Percentiles rank a stretch among this genome's conserved stretches.
These are phyloP conservation scores for Oryzias curvinotus DNA, from an alignment of 2,113 vertebrate species.

Conservation along the genomic window DNA sequence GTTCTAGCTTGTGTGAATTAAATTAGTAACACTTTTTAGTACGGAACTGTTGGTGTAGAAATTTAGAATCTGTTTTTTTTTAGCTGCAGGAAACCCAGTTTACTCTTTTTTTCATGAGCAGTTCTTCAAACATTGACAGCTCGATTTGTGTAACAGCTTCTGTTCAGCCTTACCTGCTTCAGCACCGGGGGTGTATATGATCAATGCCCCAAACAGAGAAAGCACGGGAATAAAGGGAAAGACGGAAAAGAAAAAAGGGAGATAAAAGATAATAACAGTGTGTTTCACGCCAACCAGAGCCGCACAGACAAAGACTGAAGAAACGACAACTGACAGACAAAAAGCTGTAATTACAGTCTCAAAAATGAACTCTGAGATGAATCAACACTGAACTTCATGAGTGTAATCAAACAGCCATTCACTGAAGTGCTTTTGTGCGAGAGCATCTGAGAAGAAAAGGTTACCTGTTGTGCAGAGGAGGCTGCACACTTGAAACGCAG, in stretches of 20 bases:
- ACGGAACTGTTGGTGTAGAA: too few relatives aligned
- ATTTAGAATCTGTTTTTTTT: too few relatives aligned
- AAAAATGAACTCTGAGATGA: constrained; percentile 8
- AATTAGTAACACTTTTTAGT: too few relatives aligned
- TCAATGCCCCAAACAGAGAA: too few relatives aligned
- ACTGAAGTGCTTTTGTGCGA: constrained; percentile 21
- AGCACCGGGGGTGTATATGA: too few relatives aligned
- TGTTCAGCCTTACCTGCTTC: constrained; percentile 8
- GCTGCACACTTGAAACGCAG: constrained; percentile 22
- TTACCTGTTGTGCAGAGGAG: constrained; percentile 11
- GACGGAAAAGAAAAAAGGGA: constrained; percentile 1
- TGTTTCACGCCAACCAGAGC: not conserved
- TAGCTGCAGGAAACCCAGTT: too few relatives aligned
- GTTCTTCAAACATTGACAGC: constrained; percentile 20
- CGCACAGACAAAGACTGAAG: constrained; percentile 1
- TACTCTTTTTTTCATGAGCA: not conserved
- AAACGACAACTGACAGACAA: constrained; percentile 2
- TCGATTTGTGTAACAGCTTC: constrained; percentile 56
- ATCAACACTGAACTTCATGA: constrained; percentile 21
- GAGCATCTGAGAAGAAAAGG: constrained; percentile 9
- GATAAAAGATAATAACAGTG: constrained; percentile 10
- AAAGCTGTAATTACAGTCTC: constrained; percentile 1
- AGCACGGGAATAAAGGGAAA: not conserved
- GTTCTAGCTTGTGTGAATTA: too few relatives aligned
- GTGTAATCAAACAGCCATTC: constrained; percentile 33